Conservation (phyloP, 2,113 vertebrate species). For the Leucopsar rothschildi region DNA sequence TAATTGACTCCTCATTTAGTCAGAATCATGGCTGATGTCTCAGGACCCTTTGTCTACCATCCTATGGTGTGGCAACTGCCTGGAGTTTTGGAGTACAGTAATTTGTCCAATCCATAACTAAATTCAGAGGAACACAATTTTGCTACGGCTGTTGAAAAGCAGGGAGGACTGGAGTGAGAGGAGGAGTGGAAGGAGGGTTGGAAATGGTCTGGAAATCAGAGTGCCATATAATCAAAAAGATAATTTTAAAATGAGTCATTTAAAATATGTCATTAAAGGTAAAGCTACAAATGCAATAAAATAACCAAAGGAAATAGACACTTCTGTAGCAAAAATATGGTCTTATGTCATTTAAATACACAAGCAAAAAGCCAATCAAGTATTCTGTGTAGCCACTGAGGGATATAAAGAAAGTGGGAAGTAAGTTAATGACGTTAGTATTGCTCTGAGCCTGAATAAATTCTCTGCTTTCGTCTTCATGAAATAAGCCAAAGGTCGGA, state of each 20-base stretch:
- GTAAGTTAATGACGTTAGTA: slow-evolving; percentile 55
- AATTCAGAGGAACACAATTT: background rate
- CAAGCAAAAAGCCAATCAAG: slow-evolving; percentile 43
- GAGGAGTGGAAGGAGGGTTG: background rate
- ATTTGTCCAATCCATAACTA: background rate
- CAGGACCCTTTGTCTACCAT: background rate
- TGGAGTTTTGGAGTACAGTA: background rate
- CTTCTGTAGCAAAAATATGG: background rate
- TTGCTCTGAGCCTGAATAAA: slow-evolving; percentile 70
- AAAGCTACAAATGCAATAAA: background rate
- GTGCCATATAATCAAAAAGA: background rate
- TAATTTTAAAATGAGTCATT: background rate
- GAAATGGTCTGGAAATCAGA: background rate
- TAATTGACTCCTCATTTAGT: background rate
- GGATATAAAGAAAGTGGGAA: slow-evolving; percentile 59
- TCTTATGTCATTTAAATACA: slow-evolving; percentile 49
- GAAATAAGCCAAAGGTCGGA: slow-evolving; percentile 62
- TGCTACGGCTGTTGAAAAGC: background rate
- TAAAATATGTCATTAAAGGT: background rate
- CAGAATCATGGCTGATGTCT: background rate
- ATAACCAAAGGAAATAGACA: background rate
- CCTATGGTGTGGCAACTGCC: background rate
- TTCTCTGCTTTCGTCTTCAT: slow-evolving; percentile 61
- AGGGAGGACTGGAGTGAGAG: background rate
- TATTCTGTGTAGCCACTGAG: slow-evolving; percentile 35